Base-by-base conservation (phyloP, 2,888 invertebrate species). In the Coenonympha glycerion region DNA sequence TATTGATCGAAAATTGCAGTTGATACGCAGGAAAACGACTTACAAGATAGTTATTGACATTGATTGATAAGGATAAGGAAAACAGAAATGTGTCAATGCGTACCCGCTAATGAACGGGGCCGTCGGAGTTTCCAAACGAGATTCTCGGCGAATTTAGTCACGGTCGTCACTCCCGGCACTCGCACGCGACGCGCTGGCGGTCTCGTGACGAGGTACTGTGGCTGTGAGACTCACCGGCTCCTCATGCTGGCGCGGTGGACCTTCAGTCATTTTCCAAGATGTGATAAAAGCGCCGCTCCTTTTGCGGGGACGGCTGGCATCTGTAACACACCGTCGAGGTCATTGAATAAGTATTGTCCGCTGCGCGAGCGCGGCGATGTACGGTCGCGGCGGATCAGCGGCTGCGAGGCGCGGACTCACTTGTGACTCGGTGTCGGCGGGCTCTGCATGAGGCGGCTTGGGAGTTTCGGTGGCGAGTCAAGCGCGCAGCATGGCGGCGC, bases 251-350 rank as follows among this genome's bases (percentile, higher is more conserved):
- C 68, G 64, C 46, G 67, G 64, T 61, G 71, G 69, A 69, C 81
- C 81, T 75, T 86, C 86, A 86, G 86, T 86, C 86, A 87, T 87
- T 86, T 85, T 86, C 86, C 72, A 87, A 75, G 73, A 83, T 86
- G 68, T 86, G 84, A 82, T 84, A 85, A 74, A 83, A 84, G 71
- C 85, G 85, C 81, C 86, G 79, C 69, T 73, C 75, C 71, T 71
- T 76, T 73, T 85, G 81, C 79, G 83, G 82, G 71, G 79, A 79
- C 71, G 82, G 84, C 71, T 83, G 83, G 77, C 85, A 85, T 85
- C 82, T 84, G 84, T 71, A 82, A 84, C 72, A 78, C 69, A 69
- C 71, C 76, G 72, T 71, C 76, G 81, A 77, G 80, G 82, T 84
- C 84, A 85, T 78, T 50, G 37, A 28, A 42, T 41, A 26, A 26